Conservation (phyloP, 2,797 vertebrate genomes). For the Jordanella pulchra region DNA sequence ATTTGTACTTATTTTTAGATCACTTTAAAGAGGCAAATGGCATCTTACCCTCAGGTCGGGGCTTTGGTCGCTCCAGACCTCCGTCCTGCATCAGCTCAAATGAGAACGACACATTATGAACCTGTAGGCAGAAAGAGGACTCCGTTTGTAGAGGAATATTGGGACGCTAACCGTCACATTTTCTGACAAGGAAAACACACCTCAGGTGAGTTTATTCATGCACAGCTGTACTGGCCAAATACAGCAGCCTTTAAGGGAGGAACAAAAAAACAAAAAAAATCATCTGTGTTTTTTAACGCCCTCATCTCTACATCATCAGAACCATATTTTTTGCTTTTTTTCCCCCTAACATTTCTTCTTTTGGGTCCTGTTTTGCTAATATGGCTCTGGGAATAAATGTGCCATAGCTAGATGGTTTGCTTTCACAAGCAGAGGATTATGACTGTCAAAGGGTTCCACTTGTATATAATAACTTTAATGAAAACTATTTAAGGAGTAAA, state of each 20-base stretch:
- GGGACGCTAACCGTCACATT: not conserved
- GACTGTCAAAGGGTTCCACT: too few species aligned
- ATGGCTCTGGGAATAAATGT: too few species aligned
- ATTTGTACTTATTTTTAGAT: too few species aligned
- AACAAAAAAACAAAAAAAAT: constrained; percentile 41
- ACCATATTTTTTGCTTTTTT: too few species aligned
- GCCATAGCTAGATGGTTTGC: too few species aligned
- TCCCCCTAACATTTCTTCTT: too few species aligned
- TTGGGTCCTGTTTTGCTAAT: too few species aligned
- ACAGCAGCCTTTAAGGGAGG: constrained; percentile 62
- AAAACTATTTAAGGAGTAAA: too few species aligned
- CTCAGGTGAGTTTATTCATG: constrained; percentile 38
- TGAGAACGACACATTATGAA: constrained; percentile 93
- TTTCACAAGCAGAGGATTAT: too few species aligned
- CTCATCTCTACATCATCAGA: too few species aligned
- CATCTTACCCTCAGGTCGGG: constrained; percentile 90
- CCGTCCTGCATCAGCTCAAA: constrained; percentile 99
- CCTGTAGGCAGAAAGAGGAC: constrained; percentile 73
- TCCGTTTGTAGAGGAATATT: not conserved
- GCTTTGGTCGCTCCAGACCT: constrained; percentile 94
- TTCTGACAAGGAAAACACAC: constrained; percentile 44
- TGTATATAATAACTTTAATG: too few species aligned
- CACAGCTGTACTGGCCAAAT: constrained; percentile 40
- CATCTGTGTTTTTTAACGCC: too few species aligned
- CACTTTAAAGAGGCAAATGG: not conserved